Conservation (phyloP, 1,140 invertebrate genomes). For the Drosophila gunungcola region DNA sequence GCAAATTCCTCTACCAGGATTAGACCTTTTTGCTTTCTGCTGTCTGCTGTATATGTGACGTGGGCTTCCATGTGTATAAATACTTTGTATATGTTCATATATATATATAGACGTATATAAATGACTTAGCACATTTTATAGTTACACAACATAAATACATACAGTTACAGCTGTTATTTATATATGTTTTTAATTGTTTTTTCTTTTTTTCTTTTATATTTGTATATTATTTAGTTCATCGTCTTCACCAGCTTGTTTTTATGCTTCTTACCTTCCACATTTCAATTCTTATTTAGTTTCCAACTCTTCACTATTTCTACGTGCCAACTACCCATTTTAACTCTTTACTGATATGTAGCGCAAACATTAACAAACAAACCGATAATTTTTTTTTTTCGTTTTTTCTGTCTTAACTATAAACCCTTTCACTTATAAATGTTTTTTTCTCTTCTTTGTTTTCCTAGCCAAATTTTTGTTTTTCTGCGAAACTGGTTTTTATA, state of each 20-base stretch:
- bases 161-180: constrained; percentile 47
- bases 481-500: constrained; percentile 35
- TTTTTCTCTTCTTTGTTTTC: constrained; percentile 46
- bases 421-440: constrained; percentile 53
- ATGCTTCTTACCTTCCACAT: constrained; percentile 27
- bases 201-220: constrained; percentile 31
- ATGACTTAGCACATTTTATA: constrained; percentile 78
- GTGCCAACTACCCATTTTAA: constrained; percentile 77
- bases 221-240: constrained; percentile 54
- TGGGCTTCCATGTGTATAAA: constrained; percentile 45
- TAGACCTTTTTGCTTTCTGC: background rate
- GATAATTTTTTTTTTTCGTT: constrained; percentile 71
- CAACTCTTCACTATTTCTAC: constrained; percentile 71
- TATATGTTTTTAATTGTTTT: constrained; percentile 22
- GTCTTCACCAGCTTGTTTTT: constrained; percentile 39
- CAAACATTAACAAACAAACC: constrained; percentile 85
- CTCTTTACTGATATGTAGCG: constrained; percentile 84
- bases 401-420: constrained; percentile 56
- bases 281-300: constrained; percentile 58
- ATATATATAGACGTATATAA: constrained; percentile 77
- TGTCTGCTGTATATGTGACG: constrained; percentile 31
- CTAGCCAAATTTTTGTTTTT: constrained; percentile 68
- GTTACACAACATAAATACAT: constrained; percentile 83
- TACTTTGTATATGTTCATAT: constrained; percentile 63
- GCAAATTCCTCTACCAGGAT: constrained; percentile 14